Evolutionary conservation across 2,113 vertebrate species (phyloP).

Genomic region (Oryzias woworae): DNA sequence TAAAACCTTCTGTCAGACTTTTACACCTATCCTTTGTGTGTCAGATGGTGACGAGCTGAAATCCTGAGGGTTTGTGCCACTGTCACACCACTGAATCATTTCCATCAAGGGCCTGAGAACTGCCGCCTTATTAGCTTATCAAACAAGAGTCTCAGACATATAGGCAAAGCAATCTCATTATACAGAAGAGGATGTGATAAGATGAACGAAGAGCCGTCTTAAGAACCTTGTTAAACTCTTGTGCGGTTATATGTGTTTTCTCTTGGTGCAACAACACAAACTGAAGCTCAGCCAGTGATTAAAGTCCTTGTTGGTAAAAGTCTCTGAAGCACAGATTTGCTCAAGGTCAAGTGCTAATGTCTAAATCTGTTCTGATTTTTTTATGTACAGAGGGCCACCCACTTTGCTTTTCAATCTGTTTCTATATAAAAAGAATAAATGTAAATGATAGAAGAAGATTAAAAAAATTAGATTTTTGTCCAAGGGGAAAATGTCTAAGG

Average conservation of each 20-base stretch:
- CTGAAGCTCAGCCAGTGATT: constrained; percentile 14
- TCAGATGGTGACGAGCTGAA: too few relatives aligned
- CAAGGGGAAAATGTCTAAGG: too few relatives aligned
- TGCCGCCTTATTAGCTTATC: constrained; percentile 58
- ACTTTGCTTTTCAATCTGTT: constrained; percentile 3
- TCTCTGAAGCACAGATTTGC: constrained; percentile 14
- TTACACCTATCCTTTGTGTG: too few relatives aligned
- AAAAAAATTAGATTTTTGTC: not conserved
- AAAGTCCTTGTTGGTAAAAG: constrained; percentile 16
- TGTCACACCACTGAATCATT: constrained; percentile 37
- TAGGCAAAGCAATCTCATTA: constrained; percentile 47
- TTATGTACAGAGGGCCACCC: constrained; percentile 7
- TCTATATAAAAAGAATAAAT: not conserved
- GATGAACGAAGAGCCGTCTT: constrained; percentile 46
- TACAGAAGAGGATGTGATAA: constrained; percentile 27
- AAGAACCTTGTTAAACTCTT: constrained; percentile 34
- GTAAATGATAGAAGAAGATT: not conserved
- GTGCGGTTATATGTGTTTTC: constrained; percentile 27
- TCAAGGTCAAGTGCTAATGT: constrained; percentile 27
- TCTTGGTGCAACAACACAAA: constrained; percentile 25
- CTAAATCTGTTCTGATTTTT: constrained; percentile 27
- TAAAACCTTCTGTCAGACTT: too few relatives aligned
- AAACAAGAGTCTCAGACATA: constrained; percentile 43
- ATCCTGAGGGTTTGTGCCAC: constrained; percentile 19
- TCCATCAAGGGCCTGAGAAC: constrained; percentile 45